phyloP scores from a whole-genome alignment of 2,888 invertebrate species.

The Cerastoderma edule region DNA sequence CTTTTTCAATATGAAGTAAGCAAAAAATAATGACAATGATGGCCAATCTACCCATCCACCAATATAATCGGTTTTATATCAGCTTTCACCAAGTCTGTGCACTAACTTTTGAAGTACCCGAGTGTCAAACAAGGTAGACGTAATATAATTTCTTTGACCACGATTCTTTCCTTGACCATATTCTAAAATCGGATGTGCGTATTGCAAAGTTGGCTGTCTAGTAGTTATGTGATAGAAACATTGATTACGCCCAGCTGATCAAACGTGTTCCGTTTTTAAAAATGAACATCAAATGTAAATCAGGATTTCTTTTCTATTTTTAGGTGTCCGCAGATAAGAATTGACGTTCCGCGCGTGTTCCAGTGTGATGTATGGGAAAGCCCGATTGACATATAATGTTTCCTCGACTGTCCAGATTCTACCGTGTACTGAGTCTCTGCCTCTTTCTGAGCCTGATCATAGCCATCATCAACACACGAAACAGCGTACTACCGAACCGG shows the following conservation, averaged over 20 bases:
- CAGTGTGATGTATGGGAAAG: slow-evolving; percentile 1
- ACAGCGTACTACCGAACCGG: slow-evolving; percentile 20
- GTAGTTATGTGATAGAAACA: neutral
- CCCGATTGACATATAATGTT: slow-evolving; percentile 55
- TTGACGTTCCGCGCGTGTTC: neutral
- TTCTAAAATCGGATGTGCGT: neutral
- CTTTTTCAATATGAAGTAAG: no score
- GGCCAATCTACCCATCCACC: no score
- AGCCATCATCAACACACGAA: slow-evolving; percentile 45
- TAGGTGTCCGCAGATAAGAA: neutral
- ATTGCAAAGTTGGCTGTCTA: neutral
- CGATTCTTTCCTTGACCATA: neutral
- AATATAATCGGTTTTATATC: no score
- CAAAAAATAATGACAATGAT: no score
- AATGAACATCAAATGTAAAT: neutral
- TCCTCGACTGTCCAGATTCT: slow-evolving; percentile 55
- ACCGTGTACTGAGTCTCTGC: slow-evolving; percentile 51
- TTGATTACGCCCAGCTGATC: neutral
- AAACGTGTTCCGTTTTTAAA: neutral
- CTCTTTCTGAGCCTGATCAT: slow-evolving; percentile 41
- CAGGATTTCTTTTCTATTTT: neutral
- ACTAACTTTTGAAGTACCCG: no score
- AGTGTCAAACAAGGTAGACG: neutral
- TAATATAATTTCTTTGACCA: neutral
- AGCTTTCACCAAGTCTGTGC: no score